Base-by-base conservation (phyloP, 1,140 invertebrate genomes). In the Drosophila bipectinata region DNA sequence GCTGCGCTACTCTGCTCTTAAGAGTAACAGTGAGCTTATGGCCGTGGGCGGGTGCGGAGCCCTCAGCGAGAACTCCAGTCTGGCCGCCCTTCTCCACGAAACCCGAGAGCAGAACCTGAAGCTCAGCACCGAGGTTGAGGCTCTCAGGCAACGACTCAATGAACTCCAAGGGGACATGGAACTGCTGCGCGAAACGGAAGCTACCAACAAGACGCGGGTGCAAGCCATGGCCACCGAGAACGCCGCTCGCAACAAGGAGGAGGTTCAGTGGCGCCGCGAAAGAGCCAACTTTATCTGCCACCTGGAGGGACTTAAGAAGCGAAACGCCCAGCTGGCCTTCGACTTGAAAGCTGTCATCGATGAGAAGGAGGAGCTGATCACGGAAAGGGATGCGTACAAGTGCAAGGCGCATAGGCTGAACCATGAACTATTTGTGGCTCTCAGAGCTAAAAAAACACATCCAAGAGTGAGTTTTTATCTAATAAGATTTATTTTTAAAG, bases 391-490 rank as follows among this genome's bases (percentile, higher is more conserved):
- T 92, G 95, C 95, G n/a, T 97, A 96, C 77, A 96, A 96, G 90
- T 96, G 94, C 72, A 98, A 98, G 92, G 95, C 96, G 12, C 96
- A 97, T 87, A 92, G 96, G 34, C 93, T 98, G 3, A 98, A 97
- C 92, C 94, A 96, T 78, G 96, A 97, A 89, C 93, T 98, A 9
- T 95, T 96, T 73, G 95, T 94, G 74, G 94, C 96, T 3, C 92
- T 98, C 0, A 94, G 93, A 67, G 94, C 87, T 9, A 92, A 91
- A 47, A 88, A 89, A 67, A 72, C 71, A 79, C 91, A 75, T 93
- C 92, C 77, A 90, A 92, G 74, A 54, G 90, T 72, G 74, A 41
- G 52, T 37, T 26, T 10, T 4, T 26, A 7, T 4, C 8, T n/a
- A 37, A 10, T 0, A 10, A 12, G 8, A 1, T 37, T 37, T 37